A percentile compares a stretch with the other conserved stretches of the same genome.
phyloP scores from a whole-genome alignment of 2,888 invertebrate genomes.

The Phengaris arion region DNA sequence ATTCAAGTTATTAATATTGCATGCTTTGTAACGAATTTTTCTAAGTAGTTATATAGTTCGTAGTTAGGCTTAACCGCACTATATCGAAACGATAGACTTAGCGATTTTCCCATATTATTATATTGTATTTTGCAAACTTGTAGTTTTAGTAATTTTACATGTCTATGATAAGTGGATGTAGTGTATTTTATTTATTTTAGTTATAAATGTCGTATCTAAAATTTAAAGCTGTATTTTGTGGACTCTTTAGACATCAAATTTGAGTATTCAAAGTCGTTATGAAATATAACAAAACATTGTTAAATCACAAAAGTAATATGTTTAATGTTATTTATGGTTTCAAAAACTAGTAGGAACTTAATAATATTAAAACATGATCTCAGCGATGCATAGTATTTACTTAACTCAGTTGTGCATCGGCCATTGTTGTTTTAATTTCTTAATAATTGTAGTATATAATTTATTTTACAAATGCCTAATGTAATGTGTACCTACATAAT shows the following conservation, averaged over 20 bases:
- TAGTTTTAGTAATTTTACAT: slow-evolving; percentile 14
- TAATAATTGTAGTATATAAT: neutral
- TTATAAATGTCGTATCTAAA: neutral
- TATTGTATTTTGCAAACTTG: neutral
- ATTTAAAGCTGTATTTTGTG: neutral
- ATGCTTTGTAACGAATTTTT: slow-evolving; percentile 9
- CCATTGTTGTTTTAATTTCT: slow-evolving; percentile 43
- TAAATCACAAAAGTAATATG: neutral
- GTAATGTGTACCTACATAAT: neutral
- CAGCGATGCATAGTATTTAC: slow-evolving; percentile 65
- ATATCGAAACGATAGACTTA: slow-evolving; percentile 1
- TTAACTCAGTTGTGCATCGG: slow-evolving; percentile 52
- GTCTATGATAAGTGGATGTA: neutral
- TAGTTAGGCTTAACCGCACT: slow-evolving; percentile 7
- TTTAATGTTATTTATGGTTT: slow-evolving; percentile 8
- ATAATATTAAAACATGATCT: slow-evolving; percentile 56
- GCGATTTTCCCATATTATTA: slow-evolving; percentile 4
- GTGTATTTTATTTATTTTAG: slow-evolving; percentile 25
- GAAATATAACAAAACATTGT: slow-evolving; percentile 6
- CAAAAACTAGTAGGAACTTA: slow-evolving; percentile 24
- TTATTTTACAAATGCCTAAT: slow-evolving; percentile 5
- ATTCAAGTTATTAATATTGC: neutral
- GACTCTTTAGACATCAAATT: neutral
- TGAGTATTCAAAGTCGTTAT: slow-evolving; percentile 10
- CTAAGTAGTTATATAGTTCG: slow-evolving; percentile 8